These are phyloP conservation scores for Muscicapa adusta DNA, from an alignment of 2,113 vertebrate genomes.

Conservation along the genomic window DNA sequence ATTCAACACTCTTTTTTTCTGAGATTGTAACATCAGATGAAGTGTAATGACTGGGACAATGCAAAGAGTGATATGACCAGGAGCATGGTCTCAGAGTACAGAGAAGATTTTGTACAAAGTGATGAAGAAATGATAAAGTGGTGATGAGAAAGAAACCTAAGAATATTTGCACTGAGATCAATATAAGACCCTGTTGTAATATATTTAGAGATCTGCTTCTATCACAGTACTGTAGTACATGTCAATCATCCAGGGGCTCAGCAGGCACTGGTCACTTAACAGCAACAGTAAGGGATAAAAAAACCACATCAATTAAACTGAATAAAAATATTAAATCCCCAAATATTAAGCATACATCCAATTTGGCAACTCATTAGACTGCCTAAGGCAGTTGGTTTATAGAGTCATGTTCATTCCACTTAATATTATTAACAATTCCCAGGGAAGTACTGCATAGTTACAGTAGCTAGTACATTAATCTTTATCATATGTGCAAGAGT, in stretches of 20 bases:
- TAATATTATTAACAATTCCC: slow-evolving; percentile 50
- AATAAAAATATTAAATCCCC: background rate
- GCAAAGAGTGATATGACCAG: background rate
- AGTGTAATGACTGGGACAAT: background rate
- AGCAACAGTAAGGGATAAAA: background rate
- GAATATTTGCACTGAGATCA: slow-evolving; percentile 4
- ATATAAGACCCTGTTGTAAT: background rate
- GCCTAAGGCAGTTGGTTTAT: slow-evolving; percentile 20
- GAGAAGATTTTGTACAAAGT: background rate
- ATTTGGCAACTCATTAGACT: background rate
- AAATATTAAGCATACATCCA: background rate
- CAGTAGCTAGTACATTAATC: slow-evolving; percentile 16
- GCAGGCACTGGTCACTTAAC: background rate
- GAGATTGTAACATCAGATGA: background rate
- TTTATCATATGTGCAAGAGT: slow-evolving; percentile 7
- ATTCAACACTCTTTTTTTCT: background rate
- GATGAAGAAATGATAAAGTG: background rate
- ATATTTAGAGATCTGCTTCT: background rate
- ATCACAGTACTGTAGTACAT: background rate
- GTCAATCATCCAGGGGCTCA: background rate
- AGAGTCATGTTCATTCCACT: background rate
- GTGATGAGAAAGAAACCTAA: background rate
- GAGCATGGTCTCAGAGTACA: background rate
- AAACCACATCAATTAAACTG: background rate
- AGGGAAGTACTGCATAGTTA: background rate